Evolutionary conservation across 2,888 invertebrate species (phyloP).

Genomic region (Xestia sexstrigata): DNA sequence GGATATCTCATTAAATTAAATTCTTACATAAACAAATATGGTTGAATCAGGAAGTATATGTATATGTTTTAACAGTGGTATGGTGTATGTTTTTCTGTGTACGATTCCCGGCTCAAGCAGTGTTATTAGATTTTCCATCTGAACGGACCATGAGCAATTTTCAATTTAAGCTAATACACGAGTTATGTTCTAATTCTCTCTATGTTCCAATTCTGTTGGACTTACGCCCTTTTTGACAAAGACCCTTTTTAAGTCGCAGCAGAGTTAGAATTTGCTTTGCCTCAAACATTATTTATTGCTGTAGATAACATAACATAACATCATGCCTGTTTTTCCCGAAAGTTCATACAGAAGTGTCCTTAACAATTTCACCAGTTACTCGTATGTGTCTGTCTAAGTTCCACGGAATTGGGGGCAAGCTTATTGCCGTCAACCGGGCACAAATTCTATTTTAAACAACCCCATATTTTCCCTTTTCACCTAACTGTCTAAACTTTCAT

Average conservation of each 20-base stretch:
- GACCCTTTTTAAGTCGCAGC: neutral
- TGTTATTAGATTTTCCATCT: neutral
- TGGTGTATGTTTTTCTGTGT: neutral
- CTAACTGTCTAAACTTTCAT: neutral
- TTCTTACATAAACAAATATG: constrained; percentile 4
- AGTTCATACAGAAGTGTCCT: too few species aligned
- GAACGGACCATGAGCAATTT: neutral
- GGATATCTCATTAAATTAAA: constrained; percentile 29
- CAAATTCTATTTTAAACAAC: neutral
- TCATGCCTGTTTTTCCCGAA: too few species aligned
- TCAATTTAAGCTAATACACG: neutral
- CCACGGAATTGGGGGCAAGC: neutral
- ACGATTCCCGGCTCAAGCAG: too few species aligned
- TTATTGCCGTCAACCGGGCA: neutral
- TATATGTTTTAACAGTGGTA: neutral
- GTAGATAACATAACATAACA: too few species aligned
- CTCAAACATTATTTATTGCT: too few species aligned
- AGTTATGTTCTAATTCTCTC: neutral
- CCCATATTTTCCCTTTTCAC: constrained; percentile 1
- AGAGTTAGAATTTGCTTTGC: neutral
- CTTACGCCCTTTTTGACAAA: neutral
- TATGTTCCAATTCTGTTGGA: neutral
- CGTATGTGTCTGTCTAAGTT: neutral
- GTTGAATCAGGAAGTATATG: neutral
- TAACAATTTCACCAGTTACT: neutral